Percentiles rank a stretch among this genome's conserved stretches.
These are phyloP conservation scores for Okapia johnstoni DNA, from an alignment of 2,113 vertebrate genomes.

Conservation along the genomic window DNA sequence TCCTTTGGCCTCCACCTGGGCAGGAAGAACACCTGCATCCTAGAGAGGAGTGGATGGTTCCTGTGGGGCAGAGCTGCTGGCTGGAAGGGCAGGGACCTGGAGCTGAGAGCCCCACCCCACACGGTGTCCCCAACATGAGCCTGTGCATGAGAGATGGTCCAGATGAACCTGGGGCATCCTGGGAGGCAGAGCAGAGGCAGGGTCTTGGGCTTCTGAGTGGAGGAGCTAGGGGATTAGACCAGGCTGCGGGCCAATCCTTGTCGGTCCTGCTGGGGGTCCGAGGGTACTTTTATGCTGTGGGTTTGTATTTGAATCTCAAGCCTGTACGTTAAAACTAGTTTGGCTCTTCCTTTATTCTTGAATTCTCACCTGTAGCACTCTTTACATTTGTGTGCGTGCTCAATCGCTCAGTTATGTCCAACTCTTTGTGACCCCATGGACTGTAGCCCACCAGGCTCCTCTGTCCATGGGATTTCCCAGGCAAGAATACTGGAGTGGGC, in stretches of 20 bases:
- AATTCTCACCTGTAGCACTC: background rate
- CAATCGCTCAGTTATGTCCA: background rate
- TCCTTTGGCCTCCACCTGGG: background rate
- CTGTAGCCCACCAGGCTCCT: background rate
- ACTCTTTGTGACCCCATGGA: background rate
- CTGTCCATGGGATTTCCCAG: background rate
- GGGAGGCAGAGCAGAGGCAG: background rate
- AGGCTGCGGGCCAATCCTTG: background rate
- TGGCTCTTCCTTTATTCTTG: background rate
- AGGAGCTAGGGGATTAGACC: background rate
- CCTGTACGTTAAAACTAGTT: background rate
- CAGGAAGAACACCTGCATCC: rapidly evolving
- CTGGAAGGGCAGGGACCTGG: background rate
- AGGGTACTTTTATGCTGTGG: background rate
- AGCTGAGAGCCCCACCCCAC: background rate
- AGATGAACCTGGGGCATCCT: background rate
- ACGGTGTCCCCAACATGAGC: rapidly evolving
- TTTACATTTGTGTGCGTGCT: background rate
- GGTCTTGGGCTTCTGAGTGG: background rate
- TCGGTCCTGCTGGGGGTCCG: rapidly evolving
- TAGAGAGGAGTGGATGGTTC: background rate
- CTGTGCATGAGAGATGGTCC: background rate
- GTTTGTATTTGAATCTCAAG: background rate
- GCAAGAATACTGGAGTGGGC: background rate
- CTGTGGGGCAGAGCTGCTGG: rapidly evolving